These are phyloP conservation scores for Battus philenor DNA, from an alignment of 1,140 invertebrate genomes.

Conservation along the genomic window DNA sequence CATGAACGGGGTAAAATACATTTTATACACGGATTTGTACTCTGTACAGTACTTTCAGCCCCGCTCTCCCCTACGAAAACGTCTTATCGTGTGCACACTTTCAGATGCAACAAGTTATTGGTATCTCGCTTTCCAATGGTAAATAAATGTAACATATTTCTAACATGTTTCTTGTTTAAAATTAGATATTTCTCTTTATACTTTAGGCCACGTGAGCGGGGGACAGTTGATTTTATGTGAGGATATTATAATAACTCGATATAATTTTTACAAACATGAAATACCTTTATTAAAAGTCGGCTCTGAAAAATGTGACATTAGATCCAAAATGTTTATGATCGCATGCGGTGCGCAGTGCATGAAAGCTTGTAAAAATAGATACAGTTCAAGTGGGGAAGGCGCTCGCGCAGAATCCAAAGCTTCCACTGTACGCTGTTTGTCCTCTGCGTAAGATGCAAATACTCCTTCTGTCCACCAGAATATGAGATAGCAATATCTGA, in stretches of 20 bases:
- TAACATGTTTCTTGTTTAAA: too few relatives aligned
- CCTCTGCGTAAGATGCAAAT: slow-evolving; percentile 67
- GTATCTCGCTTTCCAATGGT: too few relatives aligned
- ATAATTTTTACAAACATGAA: too few relatives aligned
- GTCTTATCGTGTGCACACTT: too few relatives aligned
- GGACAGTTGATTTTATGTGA: neutral
- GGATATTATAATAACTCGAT: neutral
- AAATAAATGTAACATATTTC: too few relatives aligned
- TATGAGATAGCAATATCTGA: slow-evolving; percentile 80
- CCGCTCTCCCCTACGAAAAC: too few relatives aligned
- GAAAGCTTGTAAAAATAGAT: slow-evolving; percentile 85
- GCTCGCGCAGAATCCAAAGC: slow-evolving; percentile 76
- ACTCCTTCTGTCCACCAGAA: slow-evolving; percentile 84
- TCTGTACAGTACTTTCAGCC: too few relatives aligned
- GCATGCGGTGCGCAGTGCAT: slow-evolving; percentile 84
- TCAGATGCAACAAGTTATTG: too few relatives aligned
- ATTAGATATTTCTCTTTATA: too few relatives aligned
- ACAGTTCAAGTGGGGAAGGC: slow-evolving; percentile 82
- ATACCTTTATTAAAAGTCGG: slow-evolving; percentile 56
- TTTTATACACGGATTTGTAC: too few relatives aligned
- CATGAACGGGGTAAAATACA: too few relatives aligned
- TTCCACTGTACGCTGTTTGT: slow-evolving; percentile 76
- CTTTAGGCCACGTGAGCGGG: too few relatives aligned
- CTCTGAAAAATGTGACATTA: slow-evolving; percentile 42
- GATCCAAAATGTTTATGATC: slow-evolving; percentile 72